These are phyloP conservation scores for Rousettus madagascariensis DNA, from an alignment of 2,797 vertebrate species.

Conservation along the genomic window DNA sequence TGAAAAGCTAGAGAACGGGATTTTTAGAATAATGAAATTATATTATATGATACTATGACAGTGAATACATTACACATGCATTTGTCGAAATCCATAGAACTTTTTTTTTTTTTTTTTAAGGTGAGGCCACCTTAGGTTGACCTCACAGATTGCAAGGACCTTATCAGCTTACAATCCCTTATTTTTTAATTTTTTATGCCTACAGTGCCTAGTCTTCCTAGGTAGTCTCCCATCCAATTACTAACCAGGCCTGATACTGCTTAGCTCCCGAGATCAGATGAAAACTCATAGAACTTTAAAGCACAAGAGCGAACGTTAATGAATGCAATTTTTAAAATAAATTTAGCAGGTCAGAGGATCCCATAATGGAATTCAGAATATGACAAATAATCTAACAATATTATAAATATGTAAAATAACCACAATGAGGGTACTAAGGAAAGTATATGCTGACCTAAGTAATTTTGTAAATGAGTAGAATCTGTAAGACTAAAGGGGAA, in stretches of 20 bases:
- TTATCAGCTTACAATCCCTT: too few species aligned
- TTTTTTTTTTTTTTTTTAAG: background rate
- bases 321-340: background rate
- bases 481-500: background rate
- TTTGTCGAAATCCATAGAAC: background rate
- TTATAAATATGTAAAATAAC: background rate
- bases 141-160: too few species aligned
- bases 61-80: background rate
- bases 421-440: background rate
- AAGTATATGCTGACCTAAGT: background rate
- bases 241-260: too few species aligned
- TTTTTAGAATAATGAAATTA: background rate
- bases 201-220: too few species aligned
- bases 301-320: background rate
- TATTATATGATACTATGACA: background rate
- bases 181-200: too few species aligned
- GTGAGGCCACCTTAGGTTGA: too few species aligned
- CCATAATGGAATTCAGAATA: background rate
- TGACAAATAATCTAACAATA: background rate
- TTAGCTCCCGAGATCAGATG: too few species aligned
- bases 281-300: background rate
- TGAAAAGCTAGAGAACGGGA: background rate
- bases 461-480: background rate
- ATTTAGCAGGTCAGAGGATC: background rate
- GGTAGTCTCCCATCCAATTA: too few species aligned